phyloP scores from a whole-genome alignment of 2,113 vertebrate genomes.

The Okapia johnstoni region DNA sequence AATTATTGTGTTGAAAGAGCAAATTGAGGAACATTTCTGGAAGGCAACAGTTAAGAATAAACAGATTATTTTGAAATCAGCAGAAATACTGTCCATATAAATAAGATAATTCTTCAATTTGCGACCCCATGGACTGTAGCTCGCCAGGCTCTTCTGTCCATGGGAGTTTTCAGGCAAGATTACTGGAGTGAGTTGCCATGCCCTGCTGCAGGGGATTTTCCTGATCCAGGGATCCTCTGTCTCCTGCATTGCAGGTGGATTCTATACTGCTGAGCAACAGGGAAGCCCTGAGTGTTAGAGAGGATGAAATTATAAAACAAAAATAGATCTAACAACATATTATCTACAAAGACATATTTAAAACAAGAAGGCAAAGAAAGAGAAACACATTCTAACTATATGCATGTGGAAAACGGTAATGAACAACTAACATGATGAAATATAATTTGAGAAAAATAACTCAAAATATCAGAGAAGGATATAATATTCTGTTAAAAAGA shows the following conservation, averaged over 20 bases:
- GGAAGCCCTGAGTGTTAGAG: neutral
- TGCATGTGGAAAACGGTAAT: neutral
- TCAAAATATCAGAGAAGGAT: neutral
- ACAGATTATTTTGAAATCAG: neutral
- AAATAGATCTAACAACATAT: neutral
- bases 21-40: neutral
- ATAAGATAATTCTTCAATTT: neutral
- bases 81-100: neutral
- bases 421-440: neutral
- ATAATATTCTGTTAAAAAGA: neutral
- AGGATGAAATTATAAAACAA: neutral
- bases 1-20: neutral
- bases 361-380: neutral
- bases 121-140: neutral
- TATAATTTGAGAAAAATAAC: neutral
- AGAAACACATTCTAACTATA: neutral
- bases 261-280: neutral
- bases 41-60: neutral
- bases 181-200: neutral
- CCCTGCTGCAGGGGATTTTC: neutral
- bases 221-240: neutral
- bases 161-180: neutral
- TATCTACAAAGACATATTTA: neutral
- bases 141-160: neutral
- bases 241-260: neutral